A percentile compares a stretch with the other conserved stretches of the same genome.
Conservation (phyloP, 2,797 vertebrate species). For the Morelia viridis region DNA sequence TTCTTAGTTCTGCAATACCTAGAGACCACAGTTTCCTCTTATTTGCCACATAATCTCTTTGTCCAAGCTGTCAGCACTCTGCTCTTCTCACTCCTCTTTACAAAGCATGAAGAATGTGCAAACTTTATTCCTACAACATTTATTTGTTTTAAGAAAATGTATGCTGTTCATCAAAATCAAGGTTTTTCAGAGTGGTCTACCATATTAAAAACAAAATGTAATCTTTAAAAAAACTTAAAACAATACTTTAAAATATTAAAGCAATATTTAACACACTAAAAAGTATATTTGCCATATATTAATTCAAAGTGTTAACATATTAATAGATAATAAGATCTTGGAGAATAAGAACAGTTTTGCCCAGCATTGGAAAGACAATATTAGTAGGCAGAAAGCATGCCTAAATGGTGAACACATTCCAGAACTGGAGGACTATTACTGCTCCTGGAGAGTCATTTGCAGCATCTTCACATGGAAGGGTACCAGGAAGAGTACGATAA, state of each 20-base stretch:
- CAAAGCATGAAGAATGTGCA: neutral
- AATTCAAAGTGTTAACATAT: neutral
- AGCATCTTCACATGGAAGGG: neutral
- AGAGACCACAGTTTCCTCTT: neutral
- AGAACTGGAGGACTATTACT: neutral
- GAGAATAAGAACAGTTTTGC: neutral
- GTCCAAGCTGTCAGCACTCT: neutral
- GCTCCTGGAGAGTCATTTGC: neutral
- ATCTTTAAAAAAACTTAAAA: neutral
- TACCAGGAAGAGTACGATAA: neutral
- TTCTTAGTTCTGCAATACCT: neutral
- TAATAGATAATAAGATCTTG: neutral
- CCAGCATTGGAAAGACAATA: neutral
- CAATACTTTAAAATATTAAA: neutral
- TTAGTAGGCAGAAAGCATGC: neutral
- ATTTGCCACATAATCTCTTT: neutral
- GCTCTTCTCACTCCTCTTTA: neutral
- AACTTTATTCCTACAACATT: neutral
- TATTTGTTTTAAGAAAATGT: neutral
- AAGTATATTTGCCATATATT: neutral
- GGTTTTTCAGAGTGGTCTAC: neutral
- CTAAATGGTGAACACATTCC: neutral
- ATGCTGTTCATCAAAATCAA: neutral
- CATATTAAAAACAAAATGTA: neutral
- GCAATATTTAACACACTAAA: neutral